Conservation (phyloP, 2,797 vertebrate genomes). For the Siniperca undulata region DNA sequence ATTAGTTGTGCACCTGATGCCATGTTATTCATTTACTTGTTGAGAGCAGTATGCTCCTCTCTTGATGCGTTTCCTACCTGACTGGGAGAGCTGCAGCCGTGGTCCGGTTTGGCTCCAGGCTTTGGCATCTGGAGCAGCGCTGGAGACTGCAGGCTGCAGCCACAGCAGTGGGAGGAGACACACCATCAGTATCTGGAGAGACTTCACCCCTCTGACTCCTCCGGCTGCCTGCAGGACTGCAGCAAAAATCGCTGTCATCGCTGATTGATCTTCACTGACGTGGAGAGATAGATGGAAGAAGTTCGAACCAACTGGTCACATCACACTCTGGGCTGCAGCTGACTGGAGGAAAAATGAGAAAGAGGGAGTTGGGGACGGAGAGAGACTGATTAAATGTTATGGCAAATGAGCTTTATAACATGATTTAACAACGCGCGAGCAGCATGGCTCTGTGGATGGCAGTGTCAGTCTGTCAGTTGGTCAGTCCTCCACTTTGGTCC, state of each 20-base stretch:
- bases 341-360: background rate
- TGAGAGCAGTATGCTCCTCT: too few species aligned
- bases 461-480: background rate
- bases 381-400: background rate
- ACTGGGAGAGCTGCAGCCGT: constrained; percentile 70
- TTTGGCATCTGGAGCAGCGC: background rate
- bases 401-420: background rate
- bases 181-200: background rate
- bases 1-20: background rate
- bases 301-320: constrained; percentile 38
- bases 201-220: background rate
- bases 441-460: too few species aligned
- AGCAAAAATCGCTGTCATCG: constrained; percentile 21
- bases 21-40: background rate
- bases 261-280: constrained; percentile 20
- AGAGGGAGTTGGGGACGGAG: background rate
- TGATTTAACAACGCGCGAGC: background rate
- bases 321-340: constrained; percentile 34
- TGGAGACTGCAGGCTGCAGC: constrained; percentile 33
- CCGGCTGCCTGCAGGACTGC: constrained; percentile 11
- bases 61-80: constrained; percentile 58
- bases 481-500: background rate
- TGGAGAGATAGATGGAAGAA: constrained; percentile 13
- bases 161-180: constrained; percentile 47
- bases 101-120: constrained; percentile 65